Conservation (phyloP, 2,888 invertebrate species). For the Epirrhoe tristata region DNA sequence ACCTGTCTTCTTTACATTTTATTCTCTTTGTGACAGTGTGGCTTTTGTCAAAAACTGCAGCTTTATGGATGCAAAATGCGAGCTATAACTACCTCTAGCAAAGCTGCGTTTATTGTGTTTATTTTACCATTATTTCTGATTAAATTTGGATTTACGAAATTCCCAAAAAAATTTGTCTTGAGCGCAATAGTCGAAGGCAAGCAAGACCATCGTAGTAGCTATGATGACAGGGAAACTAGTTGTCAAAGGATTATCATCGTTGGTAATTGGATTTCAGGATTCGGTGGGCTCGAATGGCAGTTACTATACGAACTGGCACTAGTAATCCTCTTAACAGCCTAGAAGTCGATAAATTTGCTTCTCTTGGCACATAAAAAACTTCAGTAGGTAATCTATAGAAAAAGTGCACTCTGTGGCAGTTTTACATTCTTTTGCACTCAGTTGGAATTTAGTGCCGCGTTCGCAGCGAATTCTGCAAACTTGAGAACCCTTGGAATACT, state of each 20-base stretch:
- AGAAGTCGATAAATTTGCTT: slow-evolving; percentile 13
- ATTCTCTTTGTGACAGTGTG: slow-evolving; percentile 41
- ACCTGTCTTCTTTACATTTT: slow-evolving; percentile 37
- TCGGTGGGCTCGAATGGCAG: slow-evolving; percentile 8
- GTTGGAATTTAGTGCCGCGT: slow-evolving; percentile 51
- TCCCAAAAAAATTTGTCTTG: neutral
- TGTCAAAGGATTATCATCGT: slow-evolving; percentile 9
- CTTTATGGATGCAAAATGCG: slow-evolving; percentile 1
- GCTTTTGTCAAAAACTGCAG: slow-evolving; percentile 16
- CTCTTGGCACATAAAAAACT: slow-evolving; percentile 47
- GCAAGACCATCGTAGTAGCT: slow-evolving; percentile 9
- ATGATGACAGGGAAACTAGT: slow-evolving; percentile 12
- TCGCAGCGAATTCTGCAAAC: slow-evolving; percentile 45
- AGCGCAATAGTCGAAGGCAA: slow-evolving; percentile 1
- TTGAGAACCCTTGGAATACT: slow-evolving; percentile 38
- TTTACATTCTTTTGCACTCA: slow-evolving; percentile 58
- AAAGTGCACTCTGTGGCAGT: slow-evolving; percentile 47
- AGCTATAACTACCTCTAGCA: neutral
- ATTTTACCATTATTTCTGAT: neutral
- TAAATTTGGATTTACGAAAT: neutral
- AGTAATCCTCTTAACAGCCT: slow-evolving; percentile 20
- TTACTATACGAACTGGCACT: slow-evolving; percentile 13
- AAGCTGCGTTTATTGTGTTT: neutral
- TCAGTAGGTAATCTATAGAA: slow-evolving; percentile 49
- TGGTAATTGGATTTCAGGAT: slow-evolving; percentile 20